Evolutionary conservation across 2,888 invertebrate genomes (phyloP).

Genomic region (Hemicrepidius hirtus): DNA sequence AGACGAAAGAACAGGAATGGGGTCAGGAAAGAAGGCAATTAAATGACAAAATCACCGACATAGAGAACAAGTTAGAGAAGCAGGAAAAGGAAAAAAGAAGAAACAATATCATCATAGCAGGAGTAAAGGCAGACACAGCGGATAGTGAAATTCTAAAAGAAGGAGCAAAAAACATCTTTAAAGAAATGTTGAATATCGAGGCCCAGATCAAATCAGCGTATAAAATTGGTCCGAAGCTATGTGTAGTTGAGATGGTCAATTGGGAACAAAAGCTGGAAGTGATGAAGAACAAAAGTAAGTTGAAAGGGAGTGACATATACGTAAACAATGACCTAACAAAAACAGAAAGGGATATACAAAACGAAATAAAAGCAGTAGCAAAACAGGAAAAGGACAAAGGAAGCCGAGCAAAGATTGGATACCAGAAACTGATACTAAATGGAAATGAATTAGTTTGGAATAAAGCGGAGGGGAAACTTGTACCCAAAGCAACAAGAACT

Average conservation of each 20-base stretch:
- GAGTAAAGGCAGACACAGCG: not conserved
- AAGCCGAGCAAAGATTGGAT: not conserved
- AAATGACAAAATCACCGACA: not conserved
- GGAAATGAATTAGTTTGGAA: not conserved
- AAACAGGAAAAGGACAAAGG: not conserved
- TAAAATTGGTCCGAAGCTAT: not conserved
- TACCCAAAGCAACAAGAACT: too few relatives aligned
- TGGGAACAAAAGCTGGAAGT: constrained; percentile 13
- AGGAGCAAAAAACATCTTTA: not conserved
- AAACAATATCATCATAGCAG: not conserved
- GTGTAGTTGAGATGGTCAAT: constrained; percentile 2
- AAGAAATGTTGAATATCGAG: not conserved
- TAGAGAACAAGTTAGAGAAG: not conserved
- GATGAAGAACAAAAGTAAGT: constrained; percentile 6
- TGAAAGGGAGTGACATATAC: not conserved
- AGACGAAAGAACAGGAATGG: not conserved
- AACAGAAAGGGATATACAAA: not conserved
- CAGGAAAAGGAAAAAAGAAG: not conserved
- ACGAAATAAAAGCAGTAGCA: not conserved
- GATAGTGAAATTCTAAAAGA: not conserved
- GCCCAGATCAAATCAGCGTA: not conserved
- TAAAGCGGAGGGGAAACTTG: too few relatives aligned
- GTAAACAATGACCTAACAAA: not conserved
- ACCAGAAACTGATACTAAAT: not conserved
- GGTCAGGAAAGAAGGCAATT: not conserved